Conservation (phyloP, 1,140 invertebrate genomes). For the Varroa destructor region DNA sequence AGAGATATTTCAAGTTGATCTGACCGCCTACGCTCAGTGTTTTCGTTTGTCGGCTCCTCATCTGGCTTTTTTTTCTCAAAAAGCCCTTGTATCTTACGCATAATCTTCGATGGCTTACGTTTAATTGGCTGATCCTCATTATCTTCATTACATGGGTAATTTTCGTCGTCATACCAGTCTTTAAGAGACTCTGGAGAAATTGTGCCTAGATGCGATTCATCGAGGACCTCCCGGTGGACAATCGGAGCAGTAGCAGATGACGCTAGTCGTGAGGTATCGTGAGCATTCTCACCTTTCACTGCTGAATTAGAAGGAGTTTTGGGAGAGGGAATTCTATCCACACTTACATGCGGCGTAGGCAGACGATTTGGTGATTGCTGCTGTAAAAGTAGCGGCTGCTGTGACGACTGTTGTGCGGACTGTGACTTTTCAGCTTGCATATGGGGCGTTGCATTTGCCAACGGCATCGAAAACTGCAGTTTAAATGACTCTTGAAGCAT, state of each 20-base stretch:
- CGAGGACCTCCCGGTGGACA: conserved; percentile 1
- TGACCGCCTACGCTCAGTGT: not conserved
- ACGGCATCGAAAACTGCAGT: not conserved
- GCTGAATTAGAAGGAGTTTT: not conserved
- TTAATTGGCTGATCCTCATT: not conserved
- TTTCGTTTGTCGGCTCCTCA: not conserved
- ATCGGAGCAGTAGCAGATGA: not conserved
- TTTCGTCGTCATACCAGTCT: conserved; percentile 9
- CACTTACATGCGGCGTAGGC: too few species aligned
- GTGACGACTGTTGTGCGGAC: not conserved
- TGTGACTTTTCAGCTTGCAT: not conserved
- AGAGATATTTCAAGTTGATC: conserved; percentile 11
- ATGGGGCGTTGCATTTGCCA: not conserved
- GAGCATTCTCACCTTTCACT: not conserved
- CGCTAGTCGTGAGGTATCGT: not conserved
- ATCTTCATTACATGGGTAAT: not conserved
- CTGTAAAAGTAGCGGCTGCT: not conserved
- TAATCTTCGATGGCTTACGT: conserved; percentile 19
- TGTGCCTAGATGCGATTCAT: not conserved
- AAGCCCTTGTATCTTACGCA: conserved; percentile 19
- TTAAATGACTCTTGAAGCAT: not conserved
- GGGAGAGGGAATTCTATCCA: too few species aligned
- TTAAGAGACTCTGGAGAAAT: conserved; percentile 16
- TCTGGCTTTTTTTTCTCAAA: conserved; percentile 14
- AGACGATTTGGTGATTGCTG: too few species aligned